phyloP scores from a whole-genome alignment of 2,797 vertebrate species.

The Danio choprae region DNA sequence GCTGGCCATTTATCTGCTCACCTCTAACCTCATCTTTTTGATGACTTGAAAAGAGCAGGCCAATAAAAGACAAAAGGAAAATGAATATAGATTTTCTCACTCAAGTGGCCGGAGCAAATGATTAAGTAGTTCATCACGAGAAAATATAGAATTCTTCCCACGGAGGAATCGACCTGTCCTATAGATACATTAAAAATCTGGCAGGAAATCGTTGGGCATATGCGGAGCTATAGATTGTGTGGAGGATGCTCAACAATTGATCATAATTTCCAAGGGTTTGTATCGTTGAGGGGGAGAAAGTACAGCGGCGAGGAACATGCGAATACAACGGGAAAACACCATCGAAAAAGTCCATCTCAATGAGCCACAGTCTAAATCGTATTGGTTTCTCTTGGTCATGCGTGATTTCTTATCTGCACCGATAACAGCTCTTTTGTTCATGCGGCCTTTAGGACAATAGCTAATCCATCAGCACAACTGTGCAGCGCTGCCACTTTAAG shows the following conservation, averaged over 20 bases:
- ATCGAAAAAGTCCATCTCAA: constrained; percentile 4
- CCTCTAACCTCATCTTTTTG: constrained; percentile 67
- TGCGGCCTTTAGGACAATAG: background rate
- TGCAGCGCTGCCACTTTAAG: background rate
- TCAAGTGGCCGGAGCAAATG: constrained; percentile 76
- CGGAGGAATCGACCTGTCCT: constrained; percentile 76
- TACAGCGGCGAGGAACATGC: background rate
- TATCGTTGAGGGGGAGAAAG: constrained; percentile 30
- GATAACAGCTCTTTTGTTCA: background rate
- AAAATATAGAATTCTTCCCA: constrained; percentile 82
- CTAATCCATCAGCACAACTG: background rate
- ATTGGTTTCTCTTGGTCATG: background rate
- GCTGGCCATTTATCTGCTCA: constrained; percentile 67
- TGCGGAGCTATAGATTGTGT: constrained; percentile 71
- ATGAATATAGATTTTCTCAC: constrained; percentile 80
- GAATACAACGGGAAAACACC: background rate
- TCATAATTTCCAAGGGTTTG: constrained; percentile 63
- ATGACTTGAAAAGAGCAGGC: constrained; percentile 74
- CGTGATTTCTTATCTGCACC: constrained; percentile 16
- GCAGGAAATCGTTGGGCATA: constrained; percentile 82
- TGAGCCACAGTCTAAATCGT: background rate
- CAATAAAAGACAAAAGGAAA: constrained; percentile 85
- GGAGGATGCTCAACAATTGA: constrained; percentile 69
- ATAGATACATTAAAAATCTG: constrained; percentile 80
- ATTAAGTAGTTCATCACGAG: constrained; percentile 82